Base-by-base conservation (phyloP, 2,113 vertebrate genomes). In the Elephantulus edwardii region DNA sequence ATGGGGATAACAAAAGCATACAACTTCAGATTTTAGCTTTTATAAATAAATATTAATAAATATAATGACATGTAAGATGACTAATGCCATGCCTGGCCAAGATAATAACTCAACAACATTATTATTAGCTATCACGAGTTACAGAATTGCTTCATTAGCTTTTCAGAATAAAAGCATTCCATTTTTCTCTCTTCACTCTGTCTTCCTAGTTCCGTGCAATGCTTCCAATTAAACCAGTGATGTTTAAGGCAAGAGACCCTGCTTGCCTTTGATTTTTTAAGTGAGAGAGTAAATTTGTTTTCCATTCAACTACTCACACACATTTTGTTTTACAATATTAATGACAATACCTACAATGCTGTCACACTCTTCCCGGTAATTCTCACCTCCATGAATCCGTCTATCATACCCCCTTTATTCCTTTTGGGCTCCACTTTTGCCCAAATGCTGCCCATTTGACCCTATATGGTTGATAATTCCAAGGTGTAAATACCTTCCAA, bases 121-220 rank as follows among this genome's bases (percentile, higher is more conserved):
- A 78, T 93, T 93, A 81, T 72, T 52, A 54, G 94, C 93, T 86
- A n/a, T 91, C 83, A 92, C 90, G 91, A 96, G 50, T 28, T 91
- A 62, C 52, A 78, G 88, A 94, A 94, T 66, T 95, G 93, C 95
- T 91, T 92, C 84, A 46, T 38, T 66, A 50, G 74, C 74, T 54
- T 82, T 96, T 91, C 76, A 93, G 94, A 91, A 95, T 26, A 79
- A 50, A 50, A 58, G 33, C 26, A 22, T 35, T 8, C 5, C 35
- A 22, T 56, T 90, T 81, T 48, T 83, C 83, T 93, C 58, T 91
- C 88, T 93, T 62, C 35, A 77, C 19, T 13, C 46, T 48, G 60
- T 72, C 86, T 96, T 72, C 33, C 79, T 83, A 87, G 62, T 46
- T 95, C 92, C 5, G 7, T 4, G 26, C 22, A 44, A 70, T 71